Conservation (phyloP, 2,888 invertebrate genomes). For the Oeneis ivallda region DNA sequence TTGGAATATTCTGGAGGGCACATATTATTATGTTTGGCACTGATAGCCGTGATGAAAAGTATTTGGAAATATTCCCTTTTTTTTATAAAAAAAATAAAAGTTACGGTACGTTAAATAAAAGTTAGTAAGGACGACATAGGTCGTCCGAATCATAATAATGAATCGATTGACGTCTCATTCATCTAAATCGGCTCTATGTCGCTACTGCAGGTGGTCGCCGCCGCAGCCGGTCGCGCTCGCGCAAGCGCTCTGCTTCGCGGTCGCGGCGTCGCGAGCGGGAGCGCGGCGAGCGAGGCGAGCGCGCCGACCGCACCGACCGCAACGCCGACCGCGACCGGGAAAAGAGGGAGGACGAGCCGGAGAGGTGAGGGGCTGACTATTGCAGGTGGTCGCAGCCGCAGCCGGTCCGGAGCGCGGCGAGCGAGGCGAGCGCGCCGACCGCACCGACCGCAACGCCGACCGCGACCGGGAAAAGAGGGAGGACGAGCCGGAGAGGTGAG, state of each 20-base stretch:
- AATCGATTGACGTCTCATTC: too few relatives aligned
- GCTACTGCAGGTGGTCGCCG: slow-evolving; percentile 41
- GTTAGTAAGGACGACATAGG: too few relatives aligned
- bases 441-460: slow-evolving; percentile 31
- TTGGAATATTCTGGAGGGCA: too few relatives aligned
- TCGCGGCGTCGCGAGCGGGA: slow-evolving; percentile 45
- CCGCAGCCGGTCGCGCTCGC: slow-evolving; percentile 55
- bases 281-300: slow-evolving; percentile 43
- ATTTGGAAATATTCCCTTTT: too few relatives aligned
- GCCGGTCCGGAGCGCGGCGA: slow-evolving; percentile 43
- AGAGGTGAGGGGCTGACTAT: slow-evolving; percentile 26
- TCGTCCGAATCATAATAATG: too few relatives aligned
- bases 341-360: slow-evolving; percentile 27
- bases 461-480: slow-evolving; percentile 38
- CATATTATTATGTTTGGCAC: too few relatives aligned
- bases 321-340: slow-evolving; percentile 40
- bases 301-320: slow-evolving; percentile 35
- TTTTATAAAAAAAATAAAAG: too few relatives aligned
- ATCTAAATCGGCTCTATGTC: too few relatives aligned
- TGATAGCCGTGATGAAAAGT: too few relatives aligned
- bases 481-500: slow-evolving; percentile 28
- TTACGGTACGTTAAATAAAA: too few relatives aligned
- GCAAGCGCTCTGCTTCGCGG: slow-evolving; percentile 53
- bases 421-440: slow-evolving; percentile 42
- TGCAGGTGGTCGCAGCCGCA: slow-evolving; percentile 47